Evolutionary conservation across 2,797 vertebrate genomes (phyloP), one percentile per base, ranked within the genome.

Genomic region (Acanthurus leucopareius): DNA sequence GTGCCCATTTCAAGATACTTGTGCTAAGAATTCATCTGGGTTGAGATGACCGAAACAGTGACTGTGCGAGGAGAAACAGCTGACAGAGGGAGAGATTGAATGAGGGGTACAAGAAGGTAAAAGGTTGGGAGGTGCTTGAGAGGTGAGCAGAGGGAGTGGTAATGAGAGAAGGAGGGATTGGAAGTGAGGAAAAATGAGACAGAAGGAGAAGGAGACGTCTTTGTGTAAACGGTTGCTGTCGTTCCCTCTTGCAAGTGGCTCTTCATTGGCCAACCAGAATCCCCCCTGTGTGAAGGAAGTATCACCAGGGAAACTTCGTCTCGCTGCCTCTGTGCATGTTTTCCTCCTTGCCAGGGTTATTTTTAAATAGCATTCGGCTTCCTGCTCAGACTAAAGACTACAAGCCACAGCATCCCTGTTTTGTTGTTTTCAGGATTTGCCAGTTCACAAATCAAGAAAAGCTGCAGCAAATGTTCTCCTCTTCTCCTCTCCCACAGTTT

Each of bases 301-400:
- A 92, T 95, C 94, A 94, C 94, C 94, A 94, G 94, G 94, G 95
- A 95, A 95, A 95, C 93, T 94, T 95, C 48, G 92, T 91, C 91
- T 92, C 45, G 82, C 92, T 90, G 90, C 84, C 90, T 91, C 85
- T 91, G 86, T 94, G 91, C 92, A 82, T 93, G 91, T 93, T 91
- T 95, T 94, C 88, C 91, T 94, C 87, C 70, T 76, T 84, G 93
- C 91, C 88, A 90, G 92, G 88, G 93, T 95, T 95, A 95, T 95
- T 95, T 96, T 96, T 95, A 95, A 95, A 94, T 89, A 81, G 80
- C 87, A 22, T 88, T 89, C 83, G 60, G 87, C 92, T 95, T 94
- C 93, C 93, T 95, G 91, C 90, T 89, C 90, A 74, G 92, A 92
- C 91, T 79, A 80, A 82, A 86, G 90, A 90, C 91, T 91, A 91